Evolutionary conservation across 1,140 invertebrate species (phyloP).

Genomic region (Lepidurus apus): DNA sequence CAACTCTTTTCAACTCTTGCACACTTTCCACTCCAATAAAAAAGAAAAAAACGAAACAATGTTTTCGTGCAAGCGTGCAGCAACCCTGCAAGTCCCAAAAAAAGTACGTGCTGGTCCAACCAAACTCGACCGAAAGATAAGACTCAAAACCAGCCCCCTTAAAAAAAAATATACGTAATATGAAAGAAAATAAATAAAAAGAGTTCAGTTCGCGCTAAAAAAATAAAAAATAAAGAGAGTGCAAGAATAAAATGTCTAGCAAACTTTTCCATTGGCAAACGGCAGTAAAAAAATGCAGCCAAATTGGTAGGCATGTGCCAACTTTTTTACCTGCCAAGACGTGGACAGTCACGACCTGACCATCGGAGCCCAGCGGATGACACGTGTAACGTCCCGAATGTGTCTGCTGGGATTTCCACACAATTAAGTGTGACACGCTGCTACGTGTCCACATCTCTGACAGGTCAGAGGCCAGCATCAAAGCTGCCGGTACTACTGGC

Average conservation of each 20-base stretch:
- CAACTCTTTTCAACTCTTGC: not conserved
- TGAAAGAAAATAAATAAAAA: not conserved
- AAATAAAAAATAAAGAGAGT: not conserved
- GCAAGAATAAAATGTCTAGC: not conserved
- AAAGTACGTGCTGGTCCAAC: no score
- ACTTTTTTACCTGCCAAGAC: slow-evolving; percentile 30
- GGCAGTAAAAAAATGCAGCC: not conserved
- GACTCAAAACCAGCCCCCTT: no score
- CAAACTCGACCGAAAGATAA: no score
- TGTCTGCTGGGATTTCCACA: slow-evolving; percentile 28
- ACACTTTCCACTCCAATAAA: not conserved
- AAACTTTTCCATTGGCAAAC: no score
- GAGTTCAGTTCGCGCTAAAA: not conserved
- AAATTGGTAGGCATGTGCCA: slow-evolving; percentile 15
- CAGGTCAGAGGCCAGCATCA: slow-evolving; percentile 3
- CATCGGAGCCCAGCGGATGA: slow-evolving; percentile 20
- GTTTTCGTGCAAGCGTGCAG: not conserved
- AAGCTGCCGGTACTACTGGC: not conserved
- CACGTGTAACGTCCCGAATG: slow-evolving; percentile 33
- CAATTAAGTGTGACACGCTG: slow-evolving; percentile 30
- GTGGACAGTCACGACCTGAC: slow-evolving; percentile 25
- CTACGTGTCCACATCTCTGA: slow-evolving; percentile 24
- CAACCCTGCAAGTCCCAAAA: no score
- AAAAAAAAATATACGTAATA: not conserved
- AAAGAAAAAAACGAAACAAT: not conserved